Evolutionary conservation across 1,140 invertebrate genomes (phyloP).

Genomic region (Rhyzopertha dominica): DNA sequence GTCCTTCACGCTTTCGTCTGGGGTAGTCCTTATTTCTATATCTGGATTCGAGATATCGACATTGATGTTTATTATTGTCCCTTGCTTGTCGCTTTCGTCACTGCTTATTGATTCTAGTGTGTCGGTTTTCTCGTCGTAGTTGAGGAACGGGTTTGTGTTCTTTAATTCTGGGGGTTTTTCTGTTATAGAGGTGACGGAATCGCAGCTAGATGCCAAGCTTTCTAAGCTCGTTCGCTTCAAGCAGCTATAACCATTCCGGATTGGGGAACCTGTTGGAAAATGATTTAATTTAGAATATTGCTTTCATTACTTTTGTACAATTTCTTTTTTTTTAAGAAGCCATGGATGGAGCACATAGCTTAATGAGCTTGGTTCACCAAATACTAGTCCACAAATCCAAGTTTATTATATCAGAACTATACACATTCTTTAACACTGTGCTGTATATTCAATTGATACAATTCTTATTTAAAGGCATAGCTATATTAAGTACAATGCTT

Average conservation of each 20-base stretch:
- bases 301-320: no score
- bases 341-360: no score
- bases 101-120: conserved; percentile 29
- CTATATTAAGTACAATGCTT: no score
- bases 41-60: conserved; percentile 58
- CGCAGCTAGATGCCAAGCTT: conserved; percentile 39
- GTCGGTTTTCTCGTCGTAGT: conserved; percentile 32
- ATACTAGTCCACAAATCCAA: no score
- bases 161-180: conserved; percentile 34
- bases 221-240: conserved; percentile 41
- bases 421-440: no score
- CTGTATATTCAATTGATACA: no score
- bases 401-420: no score
- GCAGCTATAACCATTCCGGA: conserved; percentile 25
- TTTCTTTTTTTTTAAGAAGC: no score
- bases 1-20: conserved; percentile 51
- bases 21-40: conserved; percentile 58
- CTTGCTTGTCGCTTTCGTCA: conserved; percentile 37
- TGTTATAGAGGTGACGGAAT: conserved; percentile 25
- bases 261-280: no score
- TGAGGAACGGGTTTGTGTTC: conserved; percentile 43
- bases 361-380: no score
- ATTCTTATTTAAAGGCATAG: no score
- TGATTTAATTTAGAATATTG: no score
- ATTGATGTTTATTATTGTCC: conserved; percentile 59